phyloP scores from a whole-genome alignment of 2,888 invertebrate species.

The Malthinus flaveolus region DNA sequence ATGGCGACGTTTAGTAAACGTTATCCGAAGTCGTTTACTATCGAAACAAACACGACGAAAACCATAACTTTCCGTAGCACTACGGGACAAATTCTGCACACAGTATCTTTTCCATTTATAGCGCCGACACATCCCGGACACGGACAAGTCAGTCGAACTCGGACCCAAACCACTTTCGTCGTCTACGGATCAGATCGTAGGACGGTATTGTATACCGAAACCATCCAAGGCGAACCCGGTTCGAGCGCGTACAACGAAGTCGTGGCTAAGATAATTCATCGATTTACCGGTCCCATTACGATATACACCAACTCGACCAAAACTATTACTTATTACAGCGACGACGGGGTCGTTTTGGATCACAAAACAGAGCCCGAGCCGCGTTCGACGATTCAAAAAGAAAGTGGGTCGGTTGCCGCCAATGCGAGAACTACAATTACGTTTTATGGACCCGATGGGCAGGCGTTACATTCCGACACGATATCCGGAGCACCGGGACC shows the following conservation, averaged over 20 bases:
- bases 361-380: conserved; percentile 10
- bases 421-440: background rate
- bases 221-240: conserved; percentile 16
- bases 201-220: conserved; percentile 11
- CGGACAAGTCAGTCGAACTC: background rate
- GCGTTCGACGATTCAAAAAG: conserved; percentile 15
- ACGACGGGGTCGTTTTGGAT: conserved; percentile 7
- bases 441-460: conserved; percentile 17
- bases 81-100: conserved; percentile 11
- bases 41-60: conserved; percentile 14
- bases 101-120: background rate
- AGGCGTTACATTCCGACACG: conserved; percentile 12
- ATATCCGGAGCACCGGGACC: conserved; percentile 14
- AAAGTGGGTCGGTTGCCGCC: background rate
- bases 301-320: conserved; percentile 21
- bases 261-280: conserved; percentile 5
- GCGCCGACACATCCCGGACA: background rate
- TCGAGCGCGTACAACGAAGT: conserved; percentile 14
- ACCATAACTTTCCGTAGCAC: conserved; percentile 10
- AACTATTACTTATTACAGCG: conserved; percentile 8
- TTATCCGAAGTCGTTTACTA: conserved; percentile 6
- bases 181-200: conserved; percentile 17
- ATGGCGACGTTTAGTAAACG: conserved; percentile 1
- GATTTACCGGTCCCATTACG: conserved; percentile 9
- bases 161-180: conserved; percentile 17